Evolutionary conservation across 2,113 vertebrate genomes (phyloP).

Genomic region (Bostrychus sinensis): DNA sequence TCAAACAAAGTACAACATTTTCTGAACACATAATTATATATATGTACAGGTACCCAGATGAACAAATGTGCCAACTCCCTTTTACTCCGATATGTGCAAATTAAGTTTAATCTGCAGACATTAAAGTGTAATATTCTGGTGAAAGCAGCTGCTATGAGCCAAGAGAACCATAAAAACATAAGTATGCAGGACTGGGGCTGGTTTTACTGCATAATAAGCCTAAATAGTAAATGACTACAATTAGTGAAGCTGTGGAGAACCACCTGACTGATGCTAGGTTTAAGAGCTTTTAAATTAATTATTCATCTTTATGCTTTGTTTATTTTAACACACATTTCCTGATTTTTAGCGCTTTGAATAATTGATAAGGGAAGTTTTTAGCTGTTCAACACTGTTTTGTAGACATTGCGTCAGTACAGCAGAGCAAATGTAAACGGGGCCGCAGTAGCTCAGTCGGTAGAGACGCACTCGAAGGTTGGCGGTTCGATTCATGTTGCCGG

Average conservation of each 20-base stretch:
- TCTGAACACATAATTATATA: neutral
- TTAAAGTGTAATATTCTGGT: constrained; percentile 6
- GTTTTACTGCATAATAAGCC: constrained; percentile 6
- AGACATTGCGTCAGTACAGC: neutral
- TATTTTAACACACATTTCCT: constrained; percentile 20
- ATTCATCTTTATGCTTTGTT: constrained; percentile 22
- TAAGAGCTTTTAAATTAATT: constrained; percentile 8
- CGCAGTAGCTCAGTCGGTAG: no score
- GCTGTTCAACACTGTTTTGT: neutral
- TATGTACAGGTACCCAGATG: neutral
- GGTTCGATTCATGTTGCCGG: no score
- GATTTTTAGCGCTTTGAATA: constrained; percentile 17
- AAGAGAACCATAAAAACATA: constrained; percentile 1
- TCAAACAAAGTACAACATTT: no score
- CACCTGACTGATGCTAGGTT: constrained; percentile 5
- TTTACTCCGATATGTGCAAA: neutral
- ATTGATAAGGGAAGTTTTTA: neutral
- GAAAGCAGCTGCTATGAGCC: constrained; percentile 3
- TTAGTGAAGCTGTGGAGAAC: constrained; percentile 4
- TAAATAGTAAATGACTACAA: constrained; percentile 8
- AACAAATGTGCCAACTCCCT: neutral
- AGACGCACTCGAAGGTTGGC: no score
- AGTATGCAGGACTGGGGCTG: neutral
- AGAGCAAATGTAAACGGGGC: no score
- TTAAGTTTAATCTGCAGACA: neutral